A percentile compares a stretch with the other conserved stretches of the same genome.
These are phyloP conservation scores for Catostomus latipinnis DNA, from an alignment of 2,797 vertebrate genomes.

Conservation along the genomic window DNA sequence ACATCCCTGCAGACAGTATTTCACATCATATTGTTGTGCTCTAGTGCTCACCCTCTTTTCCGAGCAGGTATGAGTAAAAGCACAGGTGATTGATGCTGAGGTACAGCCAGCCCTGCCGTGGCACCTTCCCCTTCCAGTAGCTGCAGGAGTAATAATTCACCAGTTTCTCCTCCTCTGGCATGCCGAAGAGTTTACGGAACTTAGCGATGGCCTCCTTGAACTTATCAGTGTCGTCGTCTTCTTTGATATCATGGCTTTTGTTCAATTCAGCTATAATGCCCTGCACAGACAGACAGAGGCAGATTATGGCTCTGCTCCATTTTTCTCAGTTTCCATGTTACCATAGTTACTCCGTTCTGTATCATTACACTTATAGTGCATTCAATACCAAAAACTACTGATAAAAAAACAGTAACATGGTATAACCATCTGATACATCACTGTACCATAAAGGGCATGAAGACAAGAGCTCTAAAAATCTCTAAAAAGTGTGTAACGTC, in stretches of 20 bases:
- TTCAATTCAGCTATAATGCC: slow-evolving; percentile 97
- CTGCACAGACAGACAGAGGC: slow-evolving; percentile 68
- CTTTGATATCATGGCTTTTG: slow-evolving; percentile 93
- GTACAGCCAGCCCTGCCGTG: slow-evolving; percentile 97
- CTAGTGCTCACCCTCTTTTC: slow-evolving; percentile 87
- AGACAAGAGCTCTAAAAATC: too few species aligned
- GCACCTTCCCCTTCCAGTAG: slow-evolving; percentile 97
- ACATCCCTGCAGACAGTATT: not conserved
- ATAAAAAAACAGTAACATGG: too few species aligned
- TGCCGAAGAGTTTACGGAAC: slow-evolving; percentile 94
- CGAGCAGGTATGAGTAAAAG: slow-evolving; percentile 96
- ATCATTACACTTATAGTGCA: too few species aligned
- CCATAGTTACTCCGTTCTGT: too few species aligned
- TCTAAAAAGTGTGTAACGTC: too few species aligned
- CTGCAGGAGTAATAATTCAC: slow-evolving; percentile 99
- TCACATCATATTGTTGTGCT: not conserved
- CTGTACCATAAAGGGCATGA: too few species aligned
- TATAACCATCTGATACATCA: too few species aligned
- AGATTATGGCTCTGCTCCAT: slow-evolving; percentile 22
- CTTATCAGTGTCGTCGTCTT: slow-evolving; percentile 95
- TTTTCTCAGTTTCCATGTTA: too few species aligned
- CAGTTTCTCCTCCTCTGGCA: slow-evolving; percentile 97
- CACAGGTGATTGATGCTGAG: slow-evolving; percentile 99
- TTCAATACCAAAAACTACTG: too few species aligned
- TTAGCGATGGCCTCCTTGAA: slow-evolving; percentile 95